A percentile compares a stretch with the other conserved stretches of the same genome.
Conservation (phyloP, 2,888 invertebrate species). For the Odontomyia ornata region DNA sequence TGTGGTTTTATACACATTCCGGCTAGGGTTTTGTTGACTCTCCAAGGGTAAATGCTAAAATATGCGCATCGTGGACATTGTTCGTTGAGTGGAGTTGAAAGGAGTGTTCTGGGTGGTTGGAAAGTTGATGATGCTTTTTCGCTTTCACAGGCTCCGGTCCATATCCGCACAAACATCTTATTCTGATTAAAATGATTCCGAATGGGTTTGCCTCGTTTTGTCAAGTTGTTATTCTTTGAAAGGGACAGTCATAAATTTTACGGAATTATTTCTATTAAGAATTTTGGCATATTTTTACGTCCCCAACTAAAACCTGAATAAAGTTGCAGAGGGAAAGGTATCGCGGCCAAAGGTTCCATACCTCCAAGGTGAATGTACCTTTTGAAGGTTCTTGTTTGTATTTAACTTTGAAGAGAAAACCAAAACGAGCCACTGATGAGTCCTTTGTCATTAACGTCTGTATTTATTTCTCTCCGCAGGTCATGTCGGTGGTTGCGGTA, state of each 20-base stretch:
- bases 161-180: neutral
- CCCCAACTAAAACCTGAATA: too few species aligned
- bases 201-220: neutral
- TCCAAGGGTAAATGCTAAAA: constrained; percentile 1
- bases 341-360: neutral
- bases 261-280: too few species aligned
- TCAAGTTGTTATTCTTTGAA: neutral
- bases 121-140: too few species aligned
- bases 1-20: constrained; percentile 26
- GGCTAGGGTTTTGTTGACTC: constrained; percentile 1
- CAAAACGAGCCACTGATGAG: too few species aligned
- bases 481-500: constrained; percentile 86
- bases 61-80: neutral
- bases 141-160: neutral
- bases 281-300: too few species aligned
- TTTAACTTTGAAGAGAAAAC: neutral
- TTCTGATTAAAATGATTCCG: neutral
- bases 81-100: too few species aligned
- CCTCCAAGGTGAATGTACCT: neutral
- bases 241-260: constrained; percentile 1
- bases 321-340: too few species aligned
- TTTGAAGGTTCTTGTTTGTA: neutral
- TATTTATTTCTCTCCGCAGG: constrained; percentile 65
- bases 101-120: too few species aligned
- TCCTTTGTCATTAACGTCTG: too few species aligned